These are phyloP conservation scores for Actinemys pallida DNA, from an alignment of 2,113 vertebrate species.

Conservation along the genomic window DNA sequence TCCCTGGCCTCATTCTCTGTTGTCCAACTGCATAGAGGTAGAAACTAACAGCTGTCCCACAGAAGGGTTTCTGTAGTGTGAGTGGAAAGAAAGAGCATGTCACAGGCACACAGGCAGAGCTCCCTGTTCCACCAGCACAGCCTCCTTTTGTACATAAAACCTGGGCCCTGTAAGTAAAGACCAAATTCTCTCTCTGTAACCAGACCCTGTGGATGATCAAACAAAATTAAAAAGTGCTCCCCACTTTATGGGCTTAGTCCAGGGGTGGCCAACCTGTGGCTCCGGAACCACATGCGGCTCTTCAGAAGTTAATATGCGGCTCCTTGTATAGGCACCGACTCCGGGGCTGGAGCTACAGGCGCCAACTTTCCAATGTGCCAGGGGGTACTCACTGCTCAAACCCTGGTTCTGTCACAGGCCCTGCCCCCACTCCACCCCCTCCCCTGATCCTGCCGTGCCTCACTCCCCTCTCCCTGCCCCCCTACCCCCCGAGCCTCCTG, in stretches of 20 bases:
- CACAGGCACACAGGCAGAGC: background rate
- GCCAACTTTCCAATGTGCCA: too few species aligned
- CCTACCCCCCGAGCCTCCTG: too few species aligned
- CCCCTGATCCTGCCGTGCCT: too few species aligned
- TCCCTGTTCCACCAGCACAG: background rate
- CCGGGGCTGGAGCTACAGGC: too few species aligned
- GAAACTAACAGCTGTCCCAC: background rate
- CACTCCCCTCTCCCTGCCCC: too few species aligned
- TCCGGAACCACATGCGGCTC: too few species aligned
- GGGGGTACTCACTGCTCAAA: too few species aligned
- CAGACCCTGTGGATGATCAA: background rate
- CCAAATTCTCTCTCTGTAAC: background rate
- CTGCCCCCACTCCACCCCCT: too few species aligned
- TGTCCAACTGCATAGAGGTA: background rate
- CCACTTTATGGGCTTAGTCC: background rate
- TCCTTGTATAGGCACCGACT: too few species aligned
- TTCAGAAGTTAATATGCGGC: too few species aligned
- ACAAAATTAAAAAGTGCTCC: background rate
- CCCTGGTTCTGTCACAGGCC: too few species aligned
- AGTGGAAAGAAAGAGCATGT: accelerated
- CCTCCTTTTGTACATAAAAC: background rate
- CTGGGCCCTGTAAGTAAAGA: background rate
- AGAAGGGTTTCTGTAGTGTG: background rate
- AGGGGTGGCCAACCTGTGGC: too few species aligned
- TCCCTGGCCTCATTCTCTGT: background rate